Conservation (phyloP, 2,113 vertebrate genomes). For the Typhlomys cinereus region DNA sequence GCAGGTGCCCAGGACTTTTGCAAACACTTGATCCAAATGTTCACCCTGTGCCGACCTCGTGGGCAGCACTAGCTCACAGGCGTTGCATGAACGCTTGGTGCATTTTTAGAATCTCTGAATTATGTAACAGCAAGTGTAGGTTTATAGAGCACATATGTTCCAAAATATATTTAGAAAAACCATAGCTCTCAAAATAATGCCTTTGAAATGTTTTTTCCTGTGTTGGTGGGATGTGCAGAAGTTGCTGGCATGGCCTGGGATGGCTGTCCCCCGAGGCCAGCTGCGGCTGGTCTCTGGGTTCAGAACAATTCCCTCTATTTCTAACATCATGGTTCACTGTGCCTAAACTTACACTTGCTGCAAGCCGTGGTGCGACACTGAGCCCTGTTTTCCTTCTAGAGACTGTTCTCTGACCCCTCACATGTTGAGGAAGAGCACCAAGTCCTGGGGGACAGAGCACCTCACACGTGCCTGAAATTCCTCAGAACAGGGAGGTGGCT, state of each 20-base stretch:
- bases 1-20: neutral
- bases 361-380: neutral
- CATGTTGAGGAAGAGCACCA: neutral
- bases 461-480: neutral
- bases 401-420: neutral
- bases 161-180: neutral
- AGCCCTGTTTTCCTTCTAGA: neutral
- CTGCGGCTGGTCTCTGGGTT: neutral
- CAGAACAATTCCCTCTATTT: neutral
- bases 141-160: neutral
- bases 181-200: slow-evolving; percentile 11
- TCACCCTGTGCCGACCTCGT: neutral
- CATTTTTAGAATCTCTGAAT: neutral
- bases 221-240: neutral
- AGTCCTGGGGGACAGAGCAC: neutral
- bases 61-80: neutral
- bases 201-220: neutral
- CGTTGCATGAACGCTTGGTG: neutral
- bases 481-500: neutral
- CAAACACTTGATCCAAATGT: neutral
- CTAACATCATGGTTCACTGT: neutral
- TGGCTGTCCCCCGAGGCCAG: neutral
- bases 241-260: neutral
- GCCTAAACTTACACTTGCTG: neutral
- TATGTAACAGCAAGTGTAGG: neutral